Base-by-base conservation (phyloP, 2,888 invertebrate genomes). In the Calliscelio sp. region DNA sequence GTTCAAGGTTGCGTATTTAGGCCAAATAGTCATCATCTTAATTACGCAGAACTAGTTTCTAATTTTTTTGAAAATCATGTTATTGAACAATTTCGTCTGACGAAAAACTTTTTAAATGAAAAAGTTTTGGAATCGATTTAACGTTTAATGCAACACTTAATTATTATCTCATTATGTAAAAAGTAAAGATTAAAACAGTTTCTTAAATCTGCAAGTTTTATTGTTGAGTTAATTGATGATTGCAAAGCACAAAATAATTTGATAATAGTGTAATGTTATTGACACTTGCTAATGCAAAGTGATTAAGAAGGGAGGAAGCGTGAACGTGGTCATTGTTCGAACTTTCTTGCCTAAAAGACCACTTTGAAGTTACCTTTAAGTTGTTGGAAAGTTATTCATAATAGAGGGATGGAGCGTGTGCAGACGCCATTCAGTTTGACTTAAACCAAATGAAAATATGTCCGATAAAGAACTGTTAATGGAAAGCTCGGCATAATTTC, bases 301-400 rank as follows among this genome's bases (percentile, higher is more conserved):
- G 32, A 55, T 75, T 65, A 75, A 57, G 46, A 53, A 20, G 32
- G 55, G 53, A 18, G 55, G 16, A 24, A 73, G 38, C 18, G 53
- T 57, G 55, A 65, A 65, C 41, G 49, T 14, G 49, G 51, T 75
- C 75, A 75, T 75, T 75, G 75, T 75, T 75, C 74, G 25, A 75
- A 75, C 44, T 73, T 73, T n/a, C 65, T 75, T 61, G 32, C 74
- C 18, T 46, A n/a, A n/a, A 65, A 51, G 46, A 35, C 11, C 28
- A 55, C 55, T 63, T 41, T 53, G 46, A 74, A 63, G 63, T 74
- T 74, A 41, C 61, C 63, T 74, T 74, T 53, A 74, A 63, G 44
- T 53, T 53, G 44, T 14, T 53, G 63, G n/a, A 63, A 53, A 74
- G 28, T 74, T 63, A 74, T 74, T 63, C 63, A 74, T 74, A 63